Evolutionary conservation across 2,113 vertebrate genomes (phyloP).

Genomic region (Sterna hirundo): DNA sequence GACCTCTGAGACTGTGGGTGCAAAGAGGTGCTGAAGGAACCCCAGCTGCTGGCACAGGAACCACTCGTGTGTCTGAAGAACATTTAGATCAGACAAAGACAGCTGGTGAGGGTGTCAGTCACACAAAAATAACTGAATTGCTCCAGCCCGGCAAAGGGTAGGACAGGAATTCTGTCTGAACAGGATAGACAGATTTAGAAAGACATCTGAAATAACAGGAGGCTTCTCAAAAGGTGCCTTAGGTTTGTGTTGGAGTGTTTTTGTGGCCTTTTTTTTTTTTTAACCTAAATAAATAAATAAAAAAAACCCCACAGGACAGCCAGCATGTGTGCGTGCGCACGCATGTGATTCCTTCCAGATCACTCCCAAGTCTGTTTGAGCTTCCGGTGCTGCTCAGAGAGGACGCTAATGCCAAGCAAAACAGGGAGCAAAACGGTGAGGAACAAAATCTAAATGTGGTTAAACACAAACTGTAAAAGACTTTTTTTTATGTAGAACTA

Average conservation of each 20-base stretch:
- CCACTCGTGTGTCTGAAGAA: neutral
- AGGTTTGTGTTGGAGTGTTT: neutral
- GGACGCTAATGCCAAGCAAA: neutral
- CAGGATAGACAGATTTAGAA: neutral
- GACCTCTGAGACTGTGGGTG: fast-evolving
- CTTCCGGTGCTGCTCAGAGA: neutral
- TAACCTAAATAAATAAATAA: neutral
- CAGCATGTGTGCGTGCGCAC: fast-evolving
- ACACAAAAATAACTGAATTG: neutral
- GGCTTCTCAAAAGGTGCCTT: neutral
- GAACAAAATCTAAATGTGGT: neutral
- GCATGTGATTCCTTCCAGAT: fast-evolving
- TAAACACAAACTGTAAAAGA: neutral
- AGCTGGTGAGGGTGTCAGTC: slow-evolving; percentile 22
- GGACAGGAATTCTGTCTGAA: neutral
- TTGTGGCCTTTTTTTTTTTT: fast-evolving
- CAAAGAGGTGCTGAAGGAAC: neutral
- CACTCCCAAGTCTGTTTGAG: neutral
- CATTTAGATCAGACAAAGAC: neutral
- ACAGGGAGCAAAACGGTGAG: neutral
- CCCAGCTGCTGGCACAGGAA: neutral
- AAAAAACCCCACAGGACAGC: too few relatives aligned
- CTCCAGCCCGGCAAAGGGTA: neutral
- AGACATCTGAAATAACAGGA: neutral
- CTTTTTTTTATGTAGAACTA: too few relatives aligned